phyloP scores from a whole-genome alignment of 2,797 vertebrate genomes.

The Momotus momota region DNA sequence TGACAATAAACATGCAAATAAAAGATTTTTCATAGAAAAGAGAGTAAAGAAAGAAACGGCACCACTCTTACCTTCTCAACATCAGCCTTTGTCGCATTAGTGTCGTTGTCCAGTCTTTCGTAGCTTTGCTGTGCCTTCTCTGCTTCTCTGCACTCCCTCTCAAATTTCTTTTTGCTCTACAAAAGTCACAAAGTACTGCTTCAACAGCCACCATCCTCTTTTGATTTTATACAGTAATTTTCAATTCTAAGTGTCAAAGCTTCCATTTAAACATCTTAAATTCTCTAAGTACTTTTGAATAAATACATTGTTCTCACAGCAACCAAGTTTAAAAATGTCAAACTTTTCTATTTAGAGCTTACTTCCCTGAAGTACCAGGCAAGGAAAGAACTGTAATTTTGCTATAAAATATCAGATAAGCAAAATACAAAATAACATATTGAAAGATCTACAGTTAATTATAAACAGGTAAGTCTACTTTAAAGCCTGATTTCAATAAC shows the following conservation, averaged over 20 bases:
- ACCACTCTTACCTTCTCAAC: constrained; percentile 92
- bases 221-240: background rate
- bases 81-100: constrained; percentile 97
- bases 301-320: background rate
- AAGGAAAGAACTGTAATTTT: background rate
- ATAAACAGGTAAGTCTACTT: background rate
- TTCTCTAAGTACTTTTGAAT: background rate
- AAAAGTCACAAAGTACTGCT: constrained; percentile 52
- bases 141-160: constrained; percentile 95
- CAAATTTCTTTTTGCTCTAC: constrained; percentile 99
- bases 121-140: constrained; percentile 95
- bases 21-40: background rate
- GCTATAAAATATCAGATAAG: background rate
- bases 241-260: background rate
- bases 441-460: background rate
- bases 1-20: background rate
- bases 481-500: background rate
- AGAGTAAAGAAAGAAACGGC: background rate
- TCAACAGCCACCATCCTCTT: background rate
- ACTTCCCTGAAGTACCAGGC: background rate
- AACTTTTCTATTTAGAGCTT: background rate
- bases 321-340: background rate
- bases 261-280: background rate
- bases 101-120: constrained; percentile 94
- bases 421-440: background rate